phyloP scores from a whole-genome alignment of 2,888 invertebrate genomes.

The Mimas tiliae region DNA sequence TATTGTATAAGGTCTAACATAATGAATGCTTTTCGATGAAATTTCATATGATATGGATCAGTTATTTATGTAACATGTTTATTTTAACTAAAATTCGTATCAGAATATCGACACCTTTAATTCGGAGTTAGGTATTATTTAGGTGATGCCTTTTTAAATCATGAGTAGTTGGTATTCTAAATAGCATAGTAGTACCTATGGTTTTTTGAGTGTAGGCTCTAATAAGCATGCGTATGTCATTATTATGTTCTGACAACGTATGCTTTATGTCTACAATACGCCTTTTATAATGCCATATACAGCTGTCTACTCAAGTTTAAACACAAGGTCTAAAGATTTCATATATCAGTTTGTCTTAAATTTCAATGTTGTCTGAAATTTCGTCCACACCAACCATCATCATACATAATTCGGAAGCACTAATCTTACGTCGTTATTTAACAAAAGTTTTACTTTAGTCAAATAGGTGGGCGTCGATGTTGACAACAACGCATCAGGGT shows the following conservation, averaged over 20 bases:
- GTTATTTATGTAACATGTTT: background rate
- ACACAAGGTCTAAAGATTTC: too few species aligned
- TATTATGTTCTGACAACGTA: too few species aligned
- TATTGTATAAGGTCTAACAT: conserved; percentile 37
- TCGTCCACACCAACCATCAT: background rate
- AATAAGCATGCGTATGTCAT: background rate
- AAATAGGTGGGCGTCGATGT: conserved; percentile 40
- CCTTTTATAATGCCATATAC: background rate
- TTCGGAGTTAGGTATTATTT: background rate
- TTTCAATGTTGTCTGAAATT: conserved; percentile 2
- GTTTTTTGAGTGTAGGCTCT: background rate
- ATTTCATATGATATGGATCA: background rate
- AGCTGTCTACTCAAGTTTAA: background rate
- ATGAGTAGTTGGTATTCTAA: too few species aligned
- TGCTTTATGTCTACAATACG: too few species aligned
- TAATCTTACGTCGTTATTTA: conserved; percentile 55
- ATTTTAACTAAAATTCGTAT: background rate
- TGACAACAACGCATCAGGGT: conserved; percentile 23
- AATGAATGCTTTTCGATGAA: background rate
- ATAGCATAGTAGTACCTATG: background rate
- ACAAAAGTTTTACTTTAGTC: conserved; percentile 54
- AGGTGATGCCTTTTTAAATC: background rate
- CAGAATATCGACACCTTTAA: background rate
- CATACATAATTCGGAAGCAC: conserved; percentile 54
- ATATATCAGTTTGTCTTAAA: background rate